Percentiles rank a stretch among this genome's conserved stretches.
Evolutionary conservation across 2,113 vertebrate species (phyloP).

Genomic region (Aleadryas rufinucha): DNA sequence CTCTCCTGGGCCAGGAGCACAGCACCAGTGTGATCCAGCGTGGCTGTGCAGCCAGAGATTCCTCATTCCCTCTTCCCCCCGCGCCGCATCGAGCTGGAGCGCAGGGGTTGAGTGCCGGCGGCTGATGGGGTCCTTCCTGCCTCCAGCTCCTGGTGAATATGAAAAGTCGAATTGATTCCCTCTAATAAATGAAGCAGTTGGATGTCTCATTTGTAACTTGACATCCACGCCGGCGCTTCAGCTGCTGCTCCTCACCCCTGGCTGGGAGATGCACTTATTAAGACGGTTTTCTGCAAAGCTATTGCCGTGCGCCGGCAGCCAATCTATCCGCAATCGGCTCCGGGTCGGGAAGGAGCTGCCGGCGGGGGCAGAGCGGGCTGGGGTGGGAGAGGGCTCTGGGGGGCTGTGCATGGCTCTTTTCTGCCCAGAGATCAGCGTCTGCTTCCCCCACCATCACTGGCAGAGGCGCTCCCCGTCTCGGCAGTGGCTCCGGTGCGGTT

Average conservation of each 20-base stretch:
- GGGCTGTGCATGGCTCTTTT: neutral
- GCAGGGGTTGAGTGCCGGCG: neutral
- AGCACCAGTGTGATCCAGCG: rapidly evolving
- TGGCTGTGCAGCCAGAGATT: neutral
- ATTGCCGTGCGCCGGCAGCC: neutral
- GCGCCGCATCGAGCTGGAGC: rapidly evolving
- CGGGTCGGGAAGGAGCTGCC: neutral
- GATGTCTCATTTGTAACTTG: constrained; percentile 57
- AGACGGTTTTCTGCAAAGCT: constrained; percentile 23
- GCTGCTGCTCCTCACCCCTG: constrained; percentile 20
- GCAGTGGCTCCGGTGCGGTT: rapidly evolving
- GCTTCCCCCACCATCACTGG: rapidly evolving
- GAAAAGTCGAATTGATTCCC: constrained; percentile 29
- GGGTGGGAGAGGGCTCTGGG: neutral
- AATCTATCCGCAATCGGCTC: neutral
- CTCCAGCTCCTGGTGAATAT: neutral
- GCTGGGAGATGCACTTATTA: constrained; percentile 36
- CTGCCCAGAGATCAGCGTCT: neutral
- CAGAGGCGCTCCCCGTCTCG: rapidly evolving
- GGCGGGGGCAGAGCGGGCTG: neutral
- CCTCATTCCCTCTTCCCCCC: neutral
- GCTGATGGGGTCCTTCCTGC: constrained; percentile 24
- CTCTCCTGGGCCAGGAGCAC: neutral
- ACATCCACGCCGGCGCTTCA: constrained; percentile 26
- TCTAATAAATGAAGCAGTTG: constrained; percentile 62